phyloP scores from a whole-genome alignment of 2,797 vertebrate genomes.

The Myoxocephalus aenaeus region DNA sequence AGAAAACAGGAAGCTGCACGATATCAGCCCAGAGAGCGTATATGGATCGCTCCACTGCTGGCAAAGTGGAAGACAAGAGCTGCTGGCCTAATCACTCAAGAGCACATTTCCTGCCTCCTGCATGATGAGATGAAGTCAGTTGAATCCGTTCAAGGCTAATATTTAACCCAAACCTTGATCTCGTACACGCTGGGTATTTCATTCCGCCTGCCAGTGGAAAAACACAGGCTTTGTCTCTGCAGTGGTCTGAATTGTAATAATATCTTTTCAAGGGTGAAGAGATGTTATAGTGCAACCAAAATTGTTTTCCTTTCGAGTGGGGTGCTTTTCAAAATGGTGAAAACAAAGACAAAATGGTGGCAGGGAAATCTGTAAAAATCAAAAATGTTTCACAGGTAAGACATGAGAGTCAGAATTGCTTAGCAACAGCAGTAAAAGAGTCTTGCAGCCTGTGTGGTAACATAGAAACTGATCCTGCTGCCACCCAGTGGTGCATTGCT shows the following conservation, averaged over 20 bases:
- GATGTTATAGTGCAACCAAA: background rate
- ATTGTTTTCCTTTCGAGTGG: background rate
- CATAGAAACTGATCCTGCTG: slow-evolving; percentile 68
- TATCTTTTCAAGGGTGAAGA: background rate
- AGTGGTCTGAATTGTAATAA: background rate
- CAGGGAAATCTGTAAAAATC: slow-evolving; percentile 76
- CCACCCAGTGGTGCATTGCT: slow-evolving; percentile 74
- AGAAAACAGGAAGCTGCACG: slow-evolving; percentile 43
- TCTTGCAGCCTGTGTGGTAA: slow-evolving; percentile 59
- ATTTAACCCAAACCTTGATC: slow-evolving; percentile 65
- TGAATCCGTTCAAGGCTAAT: slow-evolving; percentile 66
- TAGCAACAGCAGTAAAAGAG: slow-evolving; percentile 80
- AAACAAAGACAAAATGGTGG: slow-evolving; percentile 79
- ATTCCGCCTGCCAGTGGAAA: slow-evolving; percentile 14
- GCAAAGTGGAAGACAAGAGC: slow-evolving; percentile 70
- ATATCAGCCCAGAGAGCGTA: slow-evolving; percentile 25
- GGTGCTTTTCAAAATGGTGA: slow-evolving; percentile 60
- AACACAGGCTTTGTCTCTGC: background rate
- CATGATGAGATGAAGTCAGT: slow-evolving; percentile 65
- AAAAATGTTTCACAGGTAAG: slow-evolving; percentile 76
- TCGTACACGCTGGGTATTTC: background rate
- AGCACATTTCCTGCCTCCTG: slow-evolving; percentile 78
- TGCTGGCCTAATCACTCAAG: slow-evolving; percentile 77
- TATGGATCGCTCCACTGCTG: slow-evolving; percentile 52
- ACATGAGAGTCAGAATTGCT: slow-evolving; percentile 77